Evolutionary conservation across 1,140 invertebrate genomes (phyloP), one percentile per base, ranked within the genome.

Genomic region (Hydropsyche tenuis): DNA sequence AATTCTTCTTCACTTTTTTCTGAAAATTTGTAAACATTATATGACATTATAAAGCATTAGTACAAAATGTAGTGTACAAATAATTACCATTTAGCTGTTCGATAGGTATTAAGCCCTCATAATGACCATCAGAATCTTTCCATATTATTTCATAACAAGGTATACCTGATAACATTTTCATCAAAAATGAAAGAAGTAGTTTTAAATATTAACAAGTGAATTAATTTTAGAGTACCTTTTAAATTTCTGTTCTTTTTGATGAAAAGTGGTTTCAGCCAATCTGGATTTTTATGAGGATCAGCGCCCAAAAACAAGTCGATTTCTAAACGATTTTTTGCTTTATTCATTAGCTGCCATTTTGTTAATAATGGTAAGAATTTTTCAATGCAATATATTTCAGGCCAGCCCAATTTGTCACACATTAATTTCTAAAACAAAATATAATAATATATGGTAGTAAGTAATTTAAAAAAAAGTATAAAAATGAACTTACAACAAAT

Each of bases 361-460:
- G 91, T 93, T 3, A 92, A 79, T 12, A 96, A 79, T 0, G 93
- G 91, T 68, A 95, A 85, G 74, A 93, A 90, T 82, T 95, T 95
- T 76, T 90, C 88, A 72, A 93, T 89, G 46, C 90, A 87, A 80
- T 94, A 94, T 22, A 89, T 85, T 79, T 90, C 87, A n/a, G 90
- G 87, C 93, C 93, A 96, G 71, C 86, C 84, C 46, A 94, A 80
- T 78, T 90, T 87, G 68, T 83, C 84, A 0, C 83, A 84, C 81
- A 92, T 89, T 78, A 93, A 88, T 80, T 87, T 87, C 88, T 68
- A 86, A 85, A 75, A 74, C 74, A 37, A n/a, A n/a, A 53, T 78
- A 56, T 56, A 3, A 71, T 56, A 69, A 71, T 71, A 12, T 7
- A 69, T 37, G 9, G 3, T 37, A 42, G 1, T 11, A 42, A 51